Conservation (phyloP, 1,140 invertebrate species). For the Apis cerana region DNA sequence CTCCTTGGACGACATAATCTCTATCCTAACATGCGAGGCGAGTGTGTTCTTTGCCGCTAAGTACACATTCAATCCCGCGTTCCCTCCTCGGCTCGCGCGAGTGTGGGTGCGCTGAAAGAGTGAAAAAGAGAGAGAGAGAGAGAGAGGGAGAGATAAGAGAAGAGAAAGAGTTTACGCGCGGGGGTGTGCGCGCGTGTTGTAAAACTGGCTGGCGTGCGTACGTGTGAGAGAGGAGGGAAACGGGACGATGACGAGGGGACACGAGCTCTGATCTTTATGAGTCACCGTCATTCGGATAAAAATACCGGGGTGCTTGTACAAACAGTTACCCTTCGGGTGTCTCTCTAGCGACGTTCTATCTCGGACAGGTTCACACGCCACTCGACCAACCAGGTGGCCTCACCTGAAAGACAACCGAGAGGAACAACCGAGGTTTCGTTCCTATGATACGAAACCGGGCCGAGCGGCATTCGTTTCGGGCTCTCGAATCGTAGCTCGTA, state of each 20-base stretch:
- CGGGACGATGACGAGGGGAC: constrained; percentile 37
- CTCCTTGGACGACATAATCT: constrained; percentile 73
- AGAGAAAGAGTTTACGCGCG: constrained; percentile 29
- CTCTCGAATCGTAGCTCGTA: no score
- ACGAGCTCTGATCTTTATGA: constrained; percentile 71
- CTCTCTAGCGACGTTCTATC: constrained; percentile 60
- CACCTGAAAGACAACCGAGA: constrained; percentile 56
- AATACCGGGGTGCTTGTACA: constrained; percentile 73
- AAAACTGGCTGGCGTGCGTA: neutral
- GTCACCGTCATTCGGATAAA: constrained; percentile 73
- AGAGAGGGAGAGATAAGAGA: neutral
- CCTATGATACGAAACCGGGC: neutral
- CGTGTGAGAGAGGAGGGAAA: constrained; percentile 36
- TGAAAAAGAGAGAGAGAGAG: neutral
- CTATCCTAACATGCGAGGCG: constrained; percentile 66
- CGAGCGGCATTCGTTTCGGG: no score
- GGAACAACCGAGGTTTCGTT: neutral
- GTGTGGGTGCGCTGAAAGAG: constrained; percentile 5
- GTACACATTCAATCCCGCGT: constrained; percentile 68
- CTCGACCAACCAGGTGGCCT: constrained; percentile 65
- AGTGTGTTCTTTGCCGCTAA: constrained; percentile 72
- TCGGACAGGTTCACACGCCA: constrained; percentile 68
- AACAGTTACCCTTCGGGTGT: constrained; percentile 72
- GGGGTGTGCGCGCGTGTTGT: constrained; percentile 28
- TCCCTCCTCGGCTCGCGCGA: constrained; percentile 28